These are phyloP conservation scores for Caenorhabditis brenneri DNA, from an alignment of 1,140 invertebrate species.

Conservation along the genomic window DNA sequence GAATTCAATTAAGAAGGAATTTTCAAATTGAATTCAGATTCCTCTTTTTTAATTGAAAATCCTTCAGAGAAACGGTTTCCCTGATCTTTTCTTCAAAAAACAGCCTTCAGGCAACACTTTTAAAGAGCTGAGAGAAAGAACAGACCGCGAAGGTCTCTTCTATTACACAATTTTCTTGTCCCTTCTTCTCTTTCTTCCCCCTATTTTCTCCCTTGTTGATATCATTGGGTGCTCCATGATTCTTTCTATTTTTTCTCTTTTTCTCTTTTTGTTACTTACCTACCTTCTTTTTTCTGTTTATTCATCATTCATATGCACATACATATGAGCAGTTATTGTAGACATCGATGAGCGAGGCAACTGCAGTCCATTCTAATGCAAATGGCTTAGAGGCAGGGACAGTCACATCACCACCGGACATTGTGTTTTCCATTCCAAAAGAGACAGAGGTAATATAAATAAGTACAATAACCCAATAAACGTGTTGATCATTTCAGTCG, in stretches of 20 bases:
- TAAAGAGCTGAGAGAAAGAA: background rate
- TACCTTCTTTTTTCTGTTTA: background rate
- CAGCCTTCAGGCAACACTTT: background rate
- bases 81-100: background rate
- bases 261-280: background rate
- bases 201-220: constrained; percentile 2
- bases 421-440: background rate
- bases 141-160: background rate
- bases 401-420: background rate
- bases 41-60: no score
- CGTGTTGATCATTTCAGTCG: background rate
- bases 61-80: background rate
- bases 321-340: background rate
- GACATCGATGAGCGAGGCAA: constrained; percentile 14
- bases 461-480: no score
- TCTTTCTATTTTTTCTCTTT: background rate
- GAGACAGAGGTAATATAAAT: background rate
- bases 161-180: background rate
- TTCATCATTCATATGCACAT: background rate
- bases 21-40: no score
- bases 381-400: background rate
- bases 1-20: no score
- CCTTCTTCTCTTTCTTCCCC: background rate
- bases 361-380: background rate
- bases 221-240: constrained; percentile 7